Evolutionary conservation across 2,888 invertebrate genomes (phyloP).

Genomic region (Chironomus tentans): DNA sequence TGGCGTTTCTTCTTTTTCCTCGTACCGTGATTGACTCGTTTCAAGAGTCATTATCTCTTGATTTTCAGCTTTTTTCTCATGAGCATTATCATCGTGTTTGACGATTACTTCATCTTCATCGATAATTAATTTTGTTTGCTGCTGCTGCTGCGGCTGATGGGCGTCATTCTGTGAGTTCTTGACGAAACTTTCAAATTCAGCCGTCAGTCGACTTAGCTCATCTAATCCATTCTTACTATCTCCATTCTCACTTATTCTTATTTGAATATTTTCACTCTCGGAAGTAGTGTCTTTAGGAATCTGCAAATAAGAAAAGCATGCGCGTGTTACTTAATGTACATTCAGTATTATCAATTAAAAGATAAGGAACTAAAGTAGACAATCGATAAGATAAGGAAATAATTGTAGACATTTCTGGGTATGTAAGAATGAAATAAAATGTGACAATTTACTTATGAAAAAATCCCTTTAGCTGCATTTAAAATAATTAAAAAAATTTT

Average conservation of each 20-base stretch:
- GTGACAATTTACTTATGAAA: neutral
- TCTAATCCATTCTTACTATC: slow-evolving; percentile 27
- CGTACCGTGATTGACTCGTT: too few species aligned
- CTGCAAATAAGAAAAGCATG: neutral
- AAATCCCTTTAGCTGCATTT: neutral
- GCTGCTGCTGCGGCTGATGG: slow-evolving; percentile 24
- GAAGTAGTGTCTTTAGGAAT: neutral
- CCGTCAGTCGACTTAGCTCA: slow-evolving; percentile 36
- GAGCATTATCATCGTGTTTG: slow-evolving; percentile 28
- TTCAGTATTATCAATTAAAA: neutral
- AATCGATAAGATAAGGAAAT: neutral
- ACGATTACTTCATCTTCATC: slow-evolving; percentile 24
- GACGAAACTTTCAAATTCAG: slow-evolving; percentile 37
- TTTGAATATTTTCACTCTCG: neutral
- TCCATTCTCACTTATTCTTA: neutral
- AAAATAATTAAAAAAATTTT: neutral
- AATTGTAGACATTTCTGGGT: neutral
- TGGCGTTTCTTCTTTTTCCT: too few species aligned
- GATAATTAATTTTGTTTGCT: slow-evolving; percentile 4
- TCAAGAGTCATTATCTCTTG: neutral
- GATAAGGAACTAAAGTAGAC: neutral
- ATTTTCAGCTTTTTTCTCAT: slow-evolving; percentile 9
- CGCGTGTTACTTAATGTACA: neutral
- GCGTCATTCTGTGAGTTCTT: slow-evolving; percentile 29
- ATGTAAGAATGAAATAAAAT: neutral